These are phyloP conservation scores for Macropodus opercularis DNA, from an alignment of 2,797 vertebrate genomes.

Conservation along the genomic window DNA sequence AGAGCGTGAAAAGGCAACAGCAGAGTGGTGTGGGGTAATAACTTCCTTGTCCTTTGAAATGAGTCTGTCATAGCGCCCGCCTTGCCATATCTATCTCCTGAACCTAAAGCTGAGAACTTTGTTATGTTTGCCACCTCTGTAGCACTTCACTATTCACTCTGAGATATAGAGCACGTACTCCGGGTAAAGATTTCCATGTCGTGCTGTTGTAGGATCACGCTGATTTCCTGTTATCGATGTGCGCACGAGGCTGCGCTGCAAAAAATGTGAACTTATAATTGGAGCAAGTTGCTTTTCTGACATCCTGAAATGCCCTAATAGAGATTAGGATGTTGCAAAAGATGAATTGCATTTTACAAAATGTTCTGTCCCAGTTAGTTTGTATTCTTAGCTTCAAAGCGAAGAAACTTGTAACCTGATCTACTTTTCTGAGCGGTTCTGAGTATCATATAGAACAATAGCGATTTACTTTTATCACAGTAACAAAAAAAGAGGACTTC, in stretches of 20 bases:
- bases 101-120: conserved; percentile 52
- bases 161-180: conserved; percentile 17
- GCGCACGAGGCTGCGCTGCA: background rate
- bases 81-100: conserved; percentile 37
- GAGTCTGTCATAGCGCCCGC: conserved; percentile 65
- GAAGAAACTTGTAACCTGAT: conserved; percentile 52
- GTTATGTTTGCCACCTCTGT: conserved; percentile 29
- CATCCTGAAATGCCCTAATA: conserved; percentile 40
- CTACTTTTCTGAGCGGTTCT: conserved; percentile 39
- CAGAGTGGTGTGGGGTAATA: conserved; percentile 69
- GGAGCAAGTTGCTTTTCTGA: conserved; percentile 51
- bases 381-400: conserved; percentile 64
- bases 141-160: conserved; percentile 28
- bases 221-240: conserved; percentile 5
- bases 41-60: conserved; percentile 77
- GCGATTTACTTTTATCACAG: conserved; percentile 54
- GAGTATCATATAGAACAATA: conserved; percentile 56
- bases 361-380: conserved; percentile 57
- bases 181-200: conserved; percentile 11
- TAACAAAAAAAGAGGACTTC: conserved; percentile 41
- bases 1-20: conserved; percentile 76
- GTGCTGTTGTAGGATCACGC: conserved; percentile 17
- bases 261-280: conserved; percentile 59
- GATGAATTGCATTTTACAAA: conserved; percentile 47
- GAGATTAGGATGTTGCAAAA: conserved; percentile 47